Evolutionary conservation across 2,888 invertebrate species (phyloP).

Genomic region (Baronia brevicornis): DNA sequence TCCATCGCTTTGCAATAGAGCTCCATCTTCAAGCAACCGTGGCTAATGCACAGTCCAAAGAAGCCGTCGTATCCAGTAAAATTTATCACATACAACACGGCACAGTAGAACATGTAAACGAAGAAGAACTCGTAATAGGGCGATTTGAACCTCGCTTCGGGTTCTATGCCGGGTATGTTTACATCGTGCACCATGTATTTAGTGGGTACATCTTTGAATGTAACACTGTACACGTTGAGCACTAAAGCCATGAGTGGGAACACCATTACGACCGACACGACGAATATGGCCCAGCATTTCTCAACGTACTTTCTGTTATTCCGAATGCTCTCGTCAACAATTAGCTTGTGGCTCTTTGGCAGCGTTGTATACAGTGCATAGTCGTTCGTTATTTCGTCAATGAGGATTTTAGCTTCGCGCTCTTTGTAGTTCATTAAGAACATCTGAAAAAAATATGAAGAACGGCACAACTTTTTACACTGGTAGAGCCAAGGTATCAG

Average conservation of each 20-base stretch:
- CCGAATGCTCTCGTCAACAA: slow-evolving; percentile 22
- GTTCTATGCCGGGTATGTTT: slow-evolving; percentile 26
- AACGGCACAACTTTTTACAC: neutral
- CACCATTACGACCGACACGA: slow-evolving; percentile 24
- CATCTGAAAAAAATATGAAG: slow-evolving; percentile 28
- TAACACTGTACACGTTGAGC: slow-evolving; percentile 28
- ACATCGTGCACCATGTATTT: slow-evolving; percentile 51
- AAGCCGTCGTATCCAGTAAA: slow-evolving; percentile 48
- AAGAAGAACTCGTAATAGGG: slow-evolving; percentile 44
- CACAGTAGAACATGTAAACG: slow-evolving; percentile 29
- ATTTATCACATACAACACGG: slow-evolving; percentile 29
- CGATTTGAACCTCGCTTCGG: slow-evolving; percentile 30
- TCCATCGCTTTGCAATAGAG: slow-evolving; percentile 36
- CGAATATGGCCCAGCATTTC: slow-evolving; percentile 30
- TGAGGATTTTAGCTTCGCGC: slow-evolving; percentile 25
- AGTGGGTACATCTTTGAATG: slow-evolving; percentile 24
- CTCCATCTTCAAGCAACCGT: slow-evolving; percentile 49
- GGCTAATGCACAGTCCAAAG: slow-evolving; percentile 41
- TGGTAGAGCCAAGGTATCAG: too few relatives aligned
- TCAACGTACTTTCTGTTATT: slow-evolving; percentile 34
- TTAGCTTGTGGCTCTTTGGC: slow-evolving; percentile 18
- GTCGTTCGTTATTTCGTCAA: slow-evolving; percentile 41
- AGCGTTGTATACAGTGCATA: slow-evolving; percentile 27
- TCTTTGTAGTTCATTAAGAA: slow-evolving; percentile 34
- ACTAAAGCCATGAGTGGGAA: slow-evolving; percentile 37